Evolutionary conservation across 2,888 invertebrate species (phyloP).

Genomic region (Heteromyza rotundicornis): DNA sequence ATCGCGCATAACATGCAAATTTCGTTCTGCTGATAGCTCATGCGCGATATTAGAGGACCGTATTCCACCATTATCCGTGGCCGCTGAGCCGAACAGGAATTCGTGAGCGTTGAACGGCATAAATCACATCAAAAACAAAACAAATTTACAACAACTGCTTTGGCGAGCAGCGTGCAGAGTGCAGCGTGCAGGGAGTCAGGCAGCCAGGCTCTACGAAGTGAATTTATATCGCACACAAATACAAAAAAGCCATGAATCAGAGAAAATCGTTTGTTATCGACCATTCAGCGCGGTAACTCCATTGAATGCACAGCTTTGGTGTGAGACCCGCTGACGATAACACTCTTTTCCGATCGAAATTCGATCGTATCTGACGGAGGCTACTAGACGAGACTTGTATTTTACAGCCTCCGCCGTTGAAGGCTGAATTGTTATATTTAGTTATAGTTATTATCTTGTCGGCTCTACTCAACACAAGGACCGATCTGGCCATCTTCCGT

Average conservation of each 20-base stretch:
- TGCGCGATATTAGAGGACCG: neutral
- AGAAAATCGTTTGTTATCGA: neutral
- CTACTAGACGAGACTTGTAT: no score
- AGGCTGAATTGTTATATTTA: no score
- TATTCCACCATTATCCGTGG: conserved; percentile 33
- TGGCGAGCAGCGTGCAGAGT: neutral
- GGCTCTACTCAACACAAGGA: no score
- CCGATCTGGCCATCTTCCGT: no score
- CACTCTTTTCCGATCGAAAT: no score
- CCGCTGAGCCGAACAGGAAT: conserved; percentile 36
- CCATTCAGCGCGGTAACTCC: neutral
- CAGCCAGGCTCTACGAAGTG: conserved; percentile 2
- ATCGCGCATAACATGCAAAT: conserved; percentile 54
- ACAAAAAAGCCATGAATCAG: neutral
- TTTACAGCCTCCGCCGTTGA: no score
- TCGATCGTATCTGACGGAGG: no score
- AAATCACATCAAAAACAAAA: conserved; percentile 48
- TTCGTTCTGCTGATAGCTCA: conserved; percentile 31
- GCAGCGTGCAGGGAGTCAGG: neutral
- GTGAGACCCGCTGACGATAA: no score
- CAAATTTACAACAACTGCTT: conserved; percentile 54
- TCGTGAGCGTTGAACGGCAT: conserved; percentile 32
- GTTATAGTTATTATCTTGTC: no score
- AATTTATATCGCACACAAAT: conserved; percentile 1
- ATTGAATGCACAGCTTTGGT: neutral